Evolutionary conservation across 2,888 invertebrate genomes (phyloP).

Genomic region (Yponomeuta evonymella): DNA sequence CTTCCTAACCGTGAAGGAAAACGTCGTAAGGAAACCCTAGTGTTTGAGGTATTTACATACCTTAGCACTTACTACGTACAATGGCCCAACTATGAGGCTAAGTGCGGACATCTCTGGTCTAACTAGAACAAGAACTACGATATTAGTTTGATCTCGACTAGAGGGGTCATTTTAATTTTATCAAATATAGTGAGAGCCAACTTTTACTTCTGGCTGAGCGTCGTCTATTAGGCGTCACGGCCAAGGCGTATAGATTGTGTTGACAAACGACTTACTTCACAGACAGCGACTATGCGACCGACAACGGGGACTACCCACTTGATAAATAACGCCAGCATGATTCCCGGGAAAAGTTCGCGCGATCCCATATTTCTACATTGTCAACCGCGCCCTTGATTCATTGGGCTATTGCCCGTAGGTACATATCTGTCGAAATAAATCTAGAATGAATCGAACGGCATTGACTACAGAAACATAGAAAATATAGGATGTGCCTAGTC

Average conservation of each 20-base stretch:
- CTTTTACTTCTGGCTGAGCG: background rate
- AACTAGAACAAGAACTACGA: no score
- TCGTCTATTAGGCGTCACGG: background rate
- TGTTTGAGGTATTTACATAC: no score
- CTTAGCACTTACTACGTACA: no score
- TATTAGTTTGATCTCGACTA: no score
- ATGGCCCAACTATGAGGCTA: no score
- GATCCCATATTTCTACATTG: slow-evolving; percentile 8
- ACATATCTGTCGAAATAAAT: background rate
- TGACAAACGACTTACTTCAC: slow-evolving; percentile 8
- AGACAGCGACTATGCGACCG: background rate
- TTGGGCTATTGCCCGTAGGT: background rate
- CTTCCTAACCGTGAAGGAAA: no score
- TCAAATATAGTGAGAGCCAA: no score
- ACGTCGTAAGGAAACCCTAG: no score
- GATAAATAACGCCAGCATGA: slow-evolving; percentile 9
- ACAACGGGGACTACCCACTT: background rate
- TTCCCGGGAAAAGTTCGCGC: slow-evolving; percentile 2
- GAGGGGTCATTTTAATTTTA: background rate
- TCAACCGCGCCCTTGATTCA: background rate
- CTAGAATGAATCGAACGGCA: no score
- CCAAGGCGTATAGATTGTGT: background rate
- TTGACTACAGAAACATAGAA: no score
- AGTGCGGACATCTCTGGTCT: no score
- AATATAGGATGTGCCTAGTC: no score